Base-by-base conservation (phyloP, 1,140 invertebrate genomes). In the Dendroctonus valens region DNA sequence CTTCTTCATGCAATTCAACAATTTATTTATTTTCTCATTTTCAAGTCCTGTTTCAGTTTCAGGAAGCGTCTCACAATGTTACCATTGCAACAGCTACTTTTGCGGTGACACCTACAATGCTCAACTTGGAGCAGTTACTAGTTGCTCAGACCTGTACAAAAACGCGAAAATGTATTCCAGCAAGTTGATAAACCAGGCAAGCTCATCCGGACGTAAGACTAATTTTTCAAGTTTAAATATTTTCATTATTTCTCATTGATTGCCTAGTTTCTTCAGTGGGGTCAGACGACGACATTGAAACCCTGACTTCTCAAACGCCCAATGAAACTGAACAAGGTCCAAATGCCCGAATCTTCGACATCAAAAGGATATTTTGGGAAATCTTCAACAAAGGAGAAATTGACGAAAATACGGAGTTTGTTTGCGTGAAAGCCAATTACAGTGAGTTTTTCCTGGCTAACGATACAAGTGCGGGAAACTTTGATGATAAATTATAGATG, bases 301-400 rank as follows among this genome's bases (percentile, higher is more conserved):
- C 64, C 6, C 8, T 65, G 12, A 44, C 42, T 6, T n/a, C 48
- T n/a, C 12, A 50, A 46, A 52, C 55, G 7, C 51, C 11, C n/a
- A 52, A 52, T n/a, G 63, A 58, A 49, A 12, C 39, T 39, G 15
- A 41, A 0, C 5, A 44, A 52, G 41, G 52, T 4, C 40, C 58
- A 11, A 61, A 55, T 39, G 65, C 50, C 5, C n/a, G 55, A 61
- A 26, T 67, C 39, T 57, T 67, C 11, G 65, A 67, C 49, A 60
- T 67, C 15, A 15, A 53, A 7, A 39, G 65, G 26, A 67, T 61
- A 55, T 48, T 67, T 46, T 67, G 65, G 65, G 51, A 67, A n/a
- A 55, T 67, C 41, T 67, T 67, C 37, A 61, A 67, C 41, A 60
- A 57, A 50, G 58, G 58, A 46, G 65, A 62, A 41, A 60, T 67